Conservation (phyloP, 2,888 invertebrate species). For the Glaucopsyche alexis region DNA sequence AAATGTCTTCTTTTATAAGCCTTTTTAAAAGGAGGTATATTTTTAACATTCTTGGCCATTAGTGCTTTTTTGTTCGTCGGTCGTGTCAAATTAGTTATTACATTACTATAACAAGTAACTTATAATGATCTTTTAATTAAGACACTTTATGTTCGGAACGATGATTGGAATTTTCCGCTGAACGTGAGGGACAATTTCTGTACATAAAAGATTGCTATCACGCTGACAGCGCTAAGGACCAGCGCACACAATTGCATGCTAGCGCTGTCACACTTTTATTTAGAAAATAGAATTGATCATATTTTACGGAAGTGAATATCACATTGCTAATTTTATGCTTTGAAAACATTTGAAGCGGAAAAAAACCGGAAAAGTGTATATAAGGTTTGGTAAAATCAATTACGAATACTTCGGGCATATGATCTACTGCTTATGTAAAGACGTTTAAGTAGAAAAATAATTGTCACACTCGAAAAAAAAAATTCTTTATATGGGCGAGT, state of each 20-base stretch:
- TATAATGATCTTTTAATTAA: background rate
- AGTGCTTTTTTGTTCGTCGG: background rate
- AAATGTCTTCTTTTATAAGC: slow-evolving; percentile 12
- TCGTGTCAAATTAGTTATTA: background rate
- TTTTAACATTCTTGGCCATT: background rate
- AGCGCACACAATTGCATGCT: background rate
- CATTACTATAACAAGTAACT: background rate
- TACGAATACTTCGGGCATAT: no score
- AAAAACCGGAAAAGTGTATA: no score
- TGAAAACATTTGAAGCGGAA: no score
- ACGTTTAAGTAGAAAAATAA: no score
- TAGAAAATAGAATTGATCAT: background rate
- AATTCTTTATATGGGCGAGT: no score
- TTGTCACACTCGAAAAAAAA: no score
- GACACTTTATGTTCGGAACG: background rate
- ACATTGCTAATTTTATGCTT: no score
- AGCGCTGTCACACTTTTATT: background rate
- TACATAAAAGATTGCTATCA: background rate
- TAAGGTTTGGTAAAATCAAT: no score
- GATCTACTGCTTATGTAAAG: no score
- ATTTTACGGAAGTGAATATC: background rate
- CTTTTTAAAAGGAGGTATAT: background rate
- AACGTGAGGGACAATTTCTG: background rate
- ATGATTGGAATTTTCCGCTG: background rate
- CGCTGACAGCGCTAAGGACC: background rate